These are phyloP conservation scores for Liposcelis brunnea DNA, from an alignment of 2,888 invertebrate genomes.

Conservation along the genomic window DNA sequence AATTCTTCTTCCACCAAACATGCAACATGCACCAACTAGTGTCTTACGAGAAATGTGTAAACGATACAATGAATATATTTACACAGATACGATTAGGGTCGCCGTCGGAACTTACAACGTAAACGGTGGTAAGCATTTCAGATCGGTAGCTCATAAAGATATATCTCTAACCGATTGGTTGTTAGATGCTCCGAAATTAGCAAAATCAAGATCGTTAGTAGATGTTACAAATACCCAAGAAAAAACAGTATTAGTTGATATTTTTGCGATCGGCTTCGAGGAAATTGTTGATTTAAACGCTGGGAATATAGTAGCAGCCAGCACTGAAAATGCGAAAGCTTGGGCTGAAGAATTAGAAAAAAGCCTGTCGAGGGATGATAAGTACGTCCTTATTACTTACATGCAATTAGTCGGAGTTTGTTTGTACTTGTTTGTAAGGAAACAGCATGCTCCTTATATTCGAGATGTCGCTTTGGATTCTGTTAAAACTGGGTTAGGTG, in stretches of 20 bases:
- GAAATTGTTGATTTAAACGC: slow-evolving; percentile 99
- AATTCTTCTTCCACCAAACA: slow-evolving; percentile 67
- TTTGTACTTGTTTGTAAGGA: slow-evolving; percentile 82
- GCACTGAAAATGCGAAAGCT: slow-evolving; percentile 77
- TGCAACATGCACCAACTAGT: slow-evolving; percentile 71
- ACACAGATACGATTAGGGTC: slow-evolving; percentile 51
- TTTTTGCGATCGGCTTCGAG: slow-evolving; percentile 96
- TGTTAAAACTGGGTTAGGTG: slow-evolving; percentile 96
- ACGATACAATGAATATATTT: slow-evolving; percentile 60
- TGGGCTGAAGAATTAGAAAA: slow-evolving; percentile 95
- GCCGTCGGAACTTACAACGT: slow-evolving; percentile 97
- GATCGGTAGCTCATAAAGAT: slow-evolving; percentile 88
- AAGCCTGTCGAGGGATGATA: slow-evolving; percentile 68
- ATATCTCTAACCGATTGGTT: slow-evolving; percentile 76
- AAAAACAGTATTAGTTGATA: slow-evolving; percentile 57
- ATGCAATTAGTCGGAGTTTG: slow-evolving; percentile 96
- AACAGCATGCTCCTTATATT: slow-evolving; percentile 72
- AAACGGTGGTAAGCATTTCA: slow-evolving; percentile 96
- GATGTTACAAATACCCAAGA: slow-evolving; percentile 23
- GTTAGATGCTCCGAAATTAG: slow-evolving; percentile 56
- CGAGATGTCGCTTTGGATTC: slow-evolving; percentile 87
- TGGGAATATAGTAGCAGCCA: slow-evolving; percentile 91
- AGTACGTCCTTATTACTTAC: slow-evolving; percentile 79
- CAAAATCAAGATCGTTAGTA: slow-evolving; percentile 29
- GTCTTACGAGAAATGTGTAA: slow-evolving; percentile 73